Conservation (phyloP, 2,113 vertebrate genomes). For the Dipodomys ordii region DNA sequence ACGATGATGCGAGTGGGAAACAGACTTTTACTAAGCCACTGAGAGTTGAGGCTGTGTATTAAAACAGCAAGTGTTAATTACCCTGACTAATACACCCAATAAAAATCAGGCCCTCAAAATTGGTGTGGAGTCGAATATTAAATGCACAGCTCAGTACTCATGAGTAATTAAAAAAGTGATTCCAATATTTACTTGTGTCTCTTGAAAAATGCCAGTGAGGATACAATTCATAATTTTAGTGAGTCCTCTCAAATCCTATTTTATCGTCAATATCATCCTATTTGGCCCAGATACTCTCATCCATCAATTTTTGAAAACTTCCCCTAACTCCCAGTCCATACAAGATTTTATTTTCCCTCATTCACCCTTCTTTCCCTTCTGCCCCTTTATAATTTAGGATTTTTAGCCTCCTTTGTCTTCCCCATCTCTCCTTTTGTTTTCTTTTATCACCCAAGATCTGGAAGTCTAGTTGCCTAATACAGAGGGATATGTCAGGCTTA, state of each 20-base stretch:
- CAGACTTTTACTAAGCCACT: slow-evolving; percentile 38
- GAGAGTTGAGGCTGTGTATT: slow-evolving; percentile 62
- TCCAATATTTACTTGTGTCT: slow-evolving; percentile 67
- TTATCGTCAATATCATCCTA: slow-evolving; percentile 26
- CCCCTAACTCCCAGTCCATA: not conserved
- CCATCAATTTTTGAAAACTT: not conserved
- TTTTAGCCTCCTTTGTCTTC: not conserved
- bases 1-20: not conserved
- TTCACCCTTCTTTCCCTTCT: not conserved
- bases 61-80: slow-evolving; percentile 73
- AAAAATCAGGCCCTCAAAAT: slow-evolving; percentile 59
- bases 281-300: not conserved
- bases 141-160: slow-evolving; percentile 33
- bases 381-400: not conserved
- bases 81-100: slow-evolving; percentile 53
- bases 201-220: slow-evolving; percentile 47
- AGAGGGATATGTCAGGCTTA: not conserved
- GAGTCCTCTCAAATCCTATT: slow-evolving; percentile 52
- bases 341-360: not conserved
- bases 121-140: slow-evolving; percentile 64
- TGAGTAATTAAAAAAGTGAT: slow-evolving; percentile 75
- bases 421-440: not conserved
- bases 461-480: not conserved
- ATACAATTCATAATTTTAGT: slow-evolving; percentile 68
- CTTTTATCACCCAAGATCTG: slow-evolving; percentile 22